Conservation (phyloP, 2,888 invertebrate genomes). For the Gortyna flavago region DNA sequence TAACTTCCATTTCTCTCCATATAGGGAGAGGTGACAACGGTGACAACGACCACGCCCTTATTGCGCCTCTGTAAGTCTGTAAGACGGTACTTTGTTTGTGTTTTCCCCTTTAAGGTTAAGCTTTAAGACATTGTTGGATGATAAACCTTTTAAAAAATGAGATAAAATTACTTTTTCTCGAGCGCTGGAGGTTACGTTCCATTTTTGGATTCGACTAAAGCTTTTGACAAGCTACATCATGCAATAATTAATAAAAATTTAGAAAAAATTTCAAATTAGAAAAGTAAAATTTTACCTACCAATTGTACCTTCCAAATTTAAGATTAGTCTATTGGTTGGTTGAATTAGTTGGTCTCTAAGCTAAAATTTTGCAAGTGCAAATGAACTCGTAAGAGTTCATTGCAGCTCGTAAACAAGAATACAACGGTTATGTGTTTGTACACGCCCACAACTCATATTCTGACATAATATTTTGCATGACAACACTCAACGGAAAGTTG, state of each 20-base stretch:
- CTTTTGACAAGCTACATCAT: conserved; percentile 12
- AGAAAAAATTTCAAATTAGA: no score
- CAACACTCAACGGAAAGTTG: conserved; percentile 28
- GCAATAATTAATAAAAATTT: no score
- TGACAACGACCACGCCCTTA: conserved; percentile 61
- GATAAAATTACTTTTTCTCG: not conserved
- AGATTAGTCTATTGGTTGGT: not conserved
- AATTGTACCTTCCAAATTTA: no score
- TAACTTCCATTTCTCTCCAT: conserved; percentile 82
- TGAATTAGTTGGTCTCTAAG: not conserved
- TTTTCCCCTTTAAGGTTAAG: conserved; percentile 26
- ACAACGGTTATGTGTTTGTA: conserved; percentile 10
- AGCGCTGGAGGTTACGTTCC: not conserved
- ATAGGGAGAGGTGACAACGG: conserved; percentile 76
- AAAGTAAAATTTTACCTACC: no score
- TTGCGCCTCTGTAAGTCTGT: conserved; percentile 39
- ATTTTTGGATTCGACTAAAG: conserved; percentile 18
- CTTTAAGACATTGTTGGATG: not conserved
- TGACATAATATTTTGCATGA: conserved; percentile 44
- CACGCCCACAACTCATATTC: conserved; percentile 11
- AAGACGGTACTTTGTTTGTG: conserved; percentile 31
- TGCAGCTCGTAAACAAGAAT: not conserved
- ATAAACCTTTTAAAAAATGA: not conserved
- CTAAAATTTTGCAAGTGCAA: not conserved
- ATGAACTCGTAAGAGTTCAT: no score